Base-by-base conservation (phyloP, 2,113 vertebrate genomes). In the Deroptyus accipitrinus region DNA sequence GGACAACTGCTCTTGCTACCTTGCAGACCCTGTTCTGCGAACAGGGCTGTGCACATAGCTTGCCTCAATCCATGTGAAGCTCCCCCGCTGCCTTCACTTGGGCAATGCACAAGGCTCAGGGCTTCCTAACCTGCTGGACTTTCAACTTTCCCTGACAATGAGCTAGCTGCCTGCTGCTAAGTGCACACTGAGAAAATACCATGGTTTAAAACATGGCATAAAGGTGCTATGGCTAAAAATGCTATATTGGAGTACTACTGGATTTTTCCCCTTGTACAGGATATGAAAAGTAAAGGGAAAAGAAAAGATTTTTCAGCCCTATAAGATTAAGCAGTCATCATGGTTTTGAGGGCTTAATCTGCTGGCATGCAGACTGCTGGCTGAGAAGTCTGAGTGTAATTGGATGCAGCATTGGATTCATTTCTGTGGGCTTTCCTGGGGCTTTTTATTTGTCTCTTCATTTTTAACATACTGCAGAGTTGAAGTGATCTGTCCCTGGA, bases 301-400 rank as follows among this genome's bases (percentile, higher is more conserved):
- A 72, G 76, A 62, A 74, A 61, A 74, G 25, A 37, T 70, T 84
- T 97, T 98, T 97, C 95, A 97, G 68, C 94, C 91, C 95, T 90
- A 8, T 87, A 90, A 96, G 94, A 98, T 98, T 98, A 97, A 97
- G 96, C 88, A 96, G 61, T 97, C 96, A 94, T 95, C 83, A 16
- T 95, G 97, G 95, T 91, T 98, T 97, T 97, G 97, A 96, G 90
- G 92, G 44, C 93, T 98, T 98, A 98, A 97, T 98, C 97, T 96
- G 92, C 81, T 95, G 93, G 83, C 88, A 96, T 94, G 89, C 95
- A 95, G 96, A 83, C 94, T 94, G 92, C 90, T 93, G 96, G 90
- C 96, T 95, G 95, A 92, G 95, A 96, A 95, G 48, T 94, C 97
- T 90, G 78, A 94, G 52, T 89, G 77, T 97, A 98, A 98, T 96